Evolutionary conservation across 2,888 invertebrate species (phyloP), one percentile per base, ranked within the genome.

Genomic region (Nephrotoma flavescens): DNA sequence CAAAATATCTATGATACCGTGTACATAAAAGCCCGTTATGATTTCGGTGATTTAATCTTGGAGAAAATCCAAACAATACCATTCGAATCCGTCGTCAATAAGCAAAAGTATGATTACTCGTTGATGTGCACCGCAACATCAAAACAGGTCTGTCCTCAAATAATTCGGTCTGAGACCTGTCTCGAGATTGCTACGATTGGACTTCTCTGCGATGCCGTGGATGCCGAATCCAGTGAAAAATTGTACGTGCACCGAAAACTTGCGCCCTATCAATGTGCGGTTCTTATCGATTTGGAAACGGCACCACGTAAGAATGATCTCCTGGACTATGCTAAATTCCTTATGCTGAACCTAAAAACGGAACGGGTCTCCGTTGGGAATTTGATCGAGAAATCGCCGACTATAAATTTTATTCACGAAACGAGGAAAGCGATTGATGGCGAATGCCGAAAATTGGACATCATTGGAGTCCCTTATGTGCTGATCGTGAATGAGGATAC

Each of bases 211-310:
- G 94, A 94, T 88, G 93, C 92, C 42, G 90, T 91, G 42, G 92
- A 92, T 42, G 6, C 57, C 3, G 52, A 42, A 88, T 92, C 93
- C 88, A 92, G 93, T 0, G 88, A 93, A 92, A 87, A 90, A 91
- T 87, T 92, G 12, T 87, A 89, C 2, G 87, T 91, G 0, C 95
- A 96, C 89, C 93, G 95, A 87, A 95, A 94, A 91, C 92, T 96
- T 87, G 94, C 96, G 12, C 97, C 97, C 0, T 96, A 94, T 89
- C 96, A 96, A 92, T 94, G 95, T 87, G 93, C 44, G 4, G n/a
- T 86, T 4, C 44, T 86, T 11, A 9, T 86, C 7, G 45, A 86
- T 86, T n/a, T 6, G 41, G 42, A 6, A 84, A 84, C 84, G 6
- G 71, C 71, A 7, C 42, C 42, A 9, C 91, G 93, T 93, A 89